Evolutionary conservation across 1,140 invertebrate species (phyloP).

Genomic region (Drosophila nasuta): DNA sequence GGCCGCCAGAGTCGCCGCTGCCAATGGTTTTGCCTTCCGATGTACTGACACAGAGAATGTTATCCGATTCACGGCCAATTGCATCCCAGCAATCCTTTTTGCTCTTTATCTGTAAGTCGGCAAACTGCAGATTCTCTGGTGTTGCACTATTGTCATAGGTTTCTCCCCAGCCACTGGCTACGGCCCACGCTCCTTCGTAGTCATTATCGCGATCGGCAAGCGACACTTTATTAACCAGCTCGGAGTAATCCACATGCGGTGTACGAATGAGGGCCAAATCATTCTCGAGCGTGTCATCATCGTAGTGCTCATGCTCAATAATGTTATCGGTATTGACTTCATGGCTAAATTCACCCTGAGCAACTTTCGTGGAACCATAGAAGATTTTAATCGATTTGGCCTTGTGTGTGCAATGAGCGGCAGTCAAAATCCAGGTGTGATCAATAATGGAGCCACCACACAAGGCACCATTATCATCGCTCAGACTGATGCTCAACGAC

Average conservation of each 20-base stretch:
- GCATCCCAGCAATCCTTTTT: slow-evolving; percentile 1
- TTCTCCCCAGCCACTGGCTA: slow-evolving; percentile 44
- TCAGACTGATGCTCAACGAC: slow-evolving; percentile 18
- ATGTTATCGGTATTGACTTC: slow-evolving; percentile 84
- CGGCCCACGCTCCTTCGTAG: slow-evolving; percentile 10
- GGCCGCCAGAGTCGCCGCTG: slow-evolving; percentile 45
- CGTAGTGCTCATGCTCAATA: slow-evolving; percentile 25
- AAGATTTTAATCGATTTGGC: slow-evolving; percentile 5
- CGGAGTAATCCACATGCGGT: slow-evolving; percentile 19
- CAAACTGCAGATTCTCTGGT: slow-evolving; percentile 12
- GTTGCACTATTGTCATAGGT: background rate
- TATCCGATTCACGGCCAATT: slow-evolving; percentile 12
- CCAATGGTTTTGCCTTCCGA: slow-evolving; percentile 10
- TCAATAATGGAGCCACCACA: slow-evolving; percentile 87
- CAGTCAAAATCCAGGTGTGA: slow-evolving; percentile 86
- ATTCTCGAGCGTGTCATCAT: background rate
- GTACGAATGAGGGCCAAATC: slow-evolving; percentile 40
- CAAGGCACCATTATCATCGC: slow-evolving; percentile 49
- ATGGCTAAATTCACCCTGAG: background rate
- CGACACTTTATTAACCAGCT: too few relatives aligned
- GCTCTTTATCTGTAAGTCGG: slow-evolving; percentile 19
- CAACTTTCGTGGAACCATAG: slow-evolving; percentile 18
- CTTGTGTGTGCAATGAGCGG: slow-evolving; percentile 76
- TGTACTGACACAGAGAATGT: slow-evolving; percentile 3
- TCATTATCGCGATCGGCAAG: slow-evolving; percentile 24